Evolutionary conservation across 2,797 vertebrate genomes (phyloP).

Genomic region (Cynodonichthys magdalenae): DNA sequence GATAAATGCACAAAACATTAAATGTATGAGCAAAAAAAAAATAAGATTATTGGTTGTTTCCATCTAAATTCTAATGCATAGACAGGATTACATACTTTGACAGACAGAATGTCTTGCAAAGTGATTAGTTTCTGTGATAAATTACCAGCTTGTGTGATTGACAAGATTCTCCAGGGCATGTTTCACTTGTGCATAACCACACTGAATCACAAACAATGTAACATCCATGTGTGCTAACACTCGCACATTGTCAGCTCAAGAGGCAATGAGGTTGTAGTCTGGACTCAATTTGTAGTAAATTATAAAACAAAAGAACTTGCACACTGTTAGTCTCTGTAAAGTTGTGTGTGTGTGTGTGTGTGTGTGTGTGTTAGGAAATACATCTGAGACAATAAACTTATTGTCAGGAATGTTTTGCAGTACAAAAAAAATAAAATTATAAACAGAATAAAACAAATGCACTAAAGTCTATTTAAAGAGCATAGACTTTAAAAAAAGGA

Average conservation of each 20-base stretch:
- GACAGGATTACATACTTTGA: neutral
- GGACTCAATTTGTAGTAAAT: conserved; percentile 42
- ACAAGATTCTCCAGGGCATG: conserved; percentile 54
- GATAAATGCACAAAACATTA: too few relatives aligned
- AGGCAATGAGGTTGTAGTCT: conserved; percentile 30
- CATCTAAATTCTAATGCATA: neutral
- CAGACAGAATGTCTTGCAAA: conserved; percentile 39
- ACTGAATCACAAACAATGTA: conserved; percentile 9
- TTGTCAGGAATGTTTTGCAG: conserved; percentile 22
- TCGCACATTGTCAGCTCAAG: conserved; percentile 9
- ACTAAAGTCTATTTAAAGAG: conserved; percentile 16
- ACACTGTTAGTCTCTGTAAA: conserved; percentile 9
- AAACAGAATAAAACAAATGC: conserved; percentile 24
- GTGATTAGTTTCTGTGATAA: conserved; percentile 57
- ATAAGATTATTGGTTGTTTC: neutral
- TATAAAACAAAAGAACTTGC: conserved; percentile 10
- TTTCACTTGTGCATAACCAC: conserved; percentile 19
- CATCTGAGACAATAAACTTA: conserved; percentile 47
- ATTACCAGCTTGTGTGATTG: conserved; percentile 60
- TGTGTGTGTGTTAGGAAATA: conserved; percentile 12
- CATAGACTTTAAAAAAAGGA: neutral
- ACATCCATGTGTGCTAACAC: neutral
- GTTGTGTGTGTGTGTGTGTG: conserved; percentile 19
- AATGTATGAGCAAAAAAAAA: too few relatives aligned
- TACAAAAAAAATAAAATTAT: conserved; percentile 37